Conservation (phyloP, 2,888 invertebrate genomes). For the Cephus sareptanus region DNA sequence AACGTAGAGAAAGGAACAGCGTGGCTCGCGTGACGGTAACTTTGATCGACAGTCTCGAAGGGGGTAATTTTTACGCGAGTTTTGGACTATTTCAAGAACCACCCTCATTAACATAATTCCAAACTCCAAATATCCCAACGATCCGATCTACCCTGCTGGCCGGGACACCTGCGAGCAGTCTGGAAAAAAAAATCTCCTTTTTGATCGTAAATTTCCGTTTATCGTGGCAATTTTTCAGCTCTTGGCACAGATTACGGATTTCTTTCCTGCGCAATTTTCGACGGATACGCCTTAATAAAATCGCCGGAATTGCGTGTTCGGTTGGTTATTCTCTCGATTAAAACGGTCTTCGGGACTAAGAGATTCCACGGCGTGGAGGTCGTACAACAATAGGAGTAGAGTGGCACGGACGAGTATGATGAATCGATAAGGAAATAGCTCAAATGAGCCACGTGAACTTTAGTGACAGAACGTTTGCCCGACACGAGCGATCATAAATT, state of each 20-base stretch:
- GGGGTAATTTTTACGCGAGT: conserved; percentile 10
- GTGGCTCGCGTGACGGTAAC: conserved; percentile 12
- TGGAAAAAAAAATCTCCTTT: no score
- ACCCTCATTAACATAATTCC: conserved; percentile 17
- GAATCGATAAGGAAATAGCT: conserved; percentile 19
- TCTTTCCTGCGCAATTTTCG: no score
- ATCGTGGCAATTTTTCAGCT: no score
- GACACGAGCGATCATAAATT: conserved; percentile 17
- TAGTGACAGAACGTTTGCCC: conserved; percentile 9
- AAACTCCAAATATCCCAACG: not conserved
- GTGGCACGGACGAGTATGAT: conserved; percentile 5
- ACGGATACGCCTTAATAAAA: no score
- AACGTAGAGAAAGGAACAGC: no score
- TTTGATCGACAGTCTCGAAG: conserved; percentile 4
- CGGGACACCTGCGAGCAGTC: no score
- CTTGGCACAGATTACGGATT: no score
- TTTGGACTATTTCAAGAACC: conserved; percentile 12
- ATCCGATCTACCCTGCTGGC: not conserved
- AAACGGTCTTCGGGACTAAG: no score
- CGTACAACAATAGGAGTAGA: not conserved
- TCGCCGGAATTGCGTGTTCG: no score
- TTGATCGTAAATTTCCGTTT: no score
- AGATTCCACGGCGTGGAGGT: no score
- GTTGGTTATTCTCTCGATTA: no score
- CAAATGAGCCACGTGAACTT: conserved; percentile 18